Base-by-base conservation (phyloP, 1,140 invertebrate genomes). In the Rhagoletis pomonella region DNA sequence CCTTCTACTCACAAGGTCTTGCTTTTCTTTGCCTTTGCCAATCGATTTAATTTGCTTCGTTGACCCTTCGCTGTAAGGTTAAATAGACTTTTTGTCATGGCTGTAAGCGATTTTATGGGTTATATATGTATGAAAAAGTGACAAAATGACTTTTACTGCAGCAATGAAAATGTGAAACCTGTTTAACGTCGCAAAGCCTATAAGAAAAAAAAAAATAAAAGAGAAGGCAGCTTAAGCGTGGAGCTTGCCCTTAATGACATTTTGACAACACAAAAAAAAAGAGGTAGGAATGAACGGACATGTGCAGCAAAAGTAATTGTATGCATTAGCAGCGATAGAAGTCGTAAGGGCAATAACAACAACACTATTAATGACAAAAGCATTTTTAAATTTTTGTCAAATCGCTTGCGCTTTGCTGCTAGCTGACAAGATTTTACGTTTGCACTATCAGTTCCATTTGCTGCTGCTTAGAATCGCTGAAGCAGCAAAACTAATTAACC, bases 221-320 rank as follows among this genome's bases (percentile, higher is more conserved):
- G 12, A 73, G 10, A 73, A 73, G 44, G 5, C 5, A 10, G 12
- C 29, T 42, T 67, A 67, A 29, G 64, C n/a, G 64, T 29, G 42
- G 29, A 42, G 42, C 67, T 73, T 73, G 67, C 67, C 67, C 67
- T 73, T 73, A 73, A 73, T 73, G 67, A 73, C 67, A 73, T 73
- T 73, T 73, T 73, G n/a, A n/a, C n/a, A n/a, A n/a, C 2, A 73
- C 14, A 73, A 55, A 44, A 12, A 69, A 69, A 69, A 69, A 69
- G 67, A 44, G 67, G 67, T 2, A n/a, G 64, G 6, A 10, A 67
- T 29, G 64, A 10, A 10, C 12, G 50, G 50, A 1, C 50, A 1
- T n/a, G n/a, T n/a, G n/a, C n/a, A n/a, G n/a, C n/a, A n/a, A n/a
- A n/a, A n/a, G n/a, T n/a, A n/a, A n/a, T n/a, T n/a, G n/a, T n/a